Conservation (phyloP, 2,888 invertebrate species). For the Dioctria linearis region DNA sequence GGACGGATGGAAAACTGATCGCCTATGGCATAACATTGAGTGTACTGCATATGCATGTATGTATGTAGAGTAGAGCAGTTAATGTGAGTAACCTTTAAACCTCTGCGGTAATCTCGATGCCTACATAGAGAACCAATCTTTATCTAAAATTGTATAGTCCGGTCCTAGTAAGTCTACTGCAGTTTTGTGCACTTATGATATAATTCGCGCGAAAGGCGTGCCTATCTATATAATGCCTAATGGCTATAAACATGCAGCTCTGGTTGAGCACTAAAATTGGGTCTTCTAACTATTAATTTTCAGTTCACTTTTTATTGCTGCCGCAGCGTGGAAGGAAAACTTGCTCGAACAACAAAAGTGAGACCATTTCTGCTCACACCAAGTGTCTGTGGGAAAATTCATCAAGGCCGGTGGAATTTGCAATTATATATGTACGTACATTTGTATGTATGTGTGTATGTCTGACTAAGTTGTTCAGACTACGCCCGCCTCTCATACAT, state of each 20-base stretch:
- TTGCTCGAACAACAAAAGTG: constrained; percentile 9
- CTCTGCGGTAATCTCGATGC: constrained; percentile 13
- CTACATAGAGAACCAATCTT: constrained; percentile 14
- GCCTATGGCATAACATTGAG: constrained; percentile 18
- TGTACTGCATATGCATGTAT: neutral
- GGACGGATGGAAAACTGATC: constrained; percentile 19
- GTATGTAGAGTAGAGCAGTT: constrained; percentile 4
- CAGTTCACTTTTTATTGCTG: constrained; percentile 18
- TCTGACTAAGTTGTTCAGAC: neutral
- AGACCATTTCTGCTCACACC: neutral
- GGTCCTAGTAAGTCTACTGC: neutral
- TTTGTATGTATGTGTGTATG: neutral
- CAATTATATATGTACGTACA: neutral
- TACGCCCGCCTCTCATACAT: neutral
- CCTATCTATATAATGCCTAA: neutral
- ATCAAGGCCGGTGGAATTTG: constrained; percentile 9
- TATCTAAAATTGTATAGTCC: neutral
- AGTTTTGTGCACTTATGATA: constrained; percentile 10
- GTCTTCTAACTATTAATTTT: constrained; percentile 20
- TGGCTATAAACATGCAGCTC: neutral
- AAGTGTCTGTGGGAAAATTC: neutral
- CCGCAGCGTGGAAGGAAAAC: neutral
- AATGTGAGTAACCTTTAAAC: constrained; percentile 28
- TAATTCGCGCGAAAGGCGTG: constrained; percentile 6
- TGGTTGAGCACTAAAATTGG: constrained; percentile 1